Conservation (phyloP, 2,113 vertebrate genomes). For the Indicator indicator region DNA sequence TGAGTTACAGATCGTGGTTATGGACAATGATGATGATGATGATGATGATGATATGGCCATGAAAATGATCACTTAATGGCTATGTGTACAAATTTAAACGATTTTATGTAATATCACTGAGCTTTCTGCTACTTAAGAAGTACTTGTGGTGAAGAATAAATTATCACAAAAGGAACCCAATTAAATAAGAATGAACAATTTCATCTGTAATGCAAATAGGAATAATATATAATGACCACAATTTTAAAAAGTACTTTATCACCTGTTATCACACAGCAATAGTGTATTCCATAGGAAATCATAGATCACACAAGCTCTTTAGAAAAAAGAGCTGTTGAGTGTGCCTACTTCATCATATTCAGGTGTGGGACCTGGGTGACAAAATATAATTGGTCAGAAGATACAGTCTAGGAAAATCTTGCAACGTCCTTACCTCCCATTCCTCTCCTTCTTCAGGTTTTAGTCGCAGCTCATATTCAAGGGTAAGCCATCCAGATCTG, state of each 20-base stretch:
- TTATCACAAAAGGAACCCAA: not conserved
- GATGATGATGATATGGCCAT: not conserved
- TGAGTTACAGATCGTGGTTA: not conserved
- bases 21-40: not conserved
- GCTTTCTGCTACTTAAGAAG: not conserved
- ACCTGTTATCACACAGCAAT: not conserved
- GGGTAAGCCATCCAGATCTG: slow-evolving; percentile 90
- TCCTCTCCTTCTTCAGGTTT: slow-evolving; percentile 79
- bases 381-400: not conserved
- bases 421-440: slow-evolving; percentile 84
- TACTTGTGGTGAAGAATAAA: not conserved
- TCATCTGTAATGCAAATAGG: not conserved
- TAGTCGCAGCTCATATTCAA: slow-evolving; percentile 87
- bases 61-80: not conserved
- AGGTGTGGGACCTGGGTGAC: not conserved
- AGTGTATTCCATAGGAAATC: not conserved
- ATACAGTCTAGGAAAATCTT: not conserved
- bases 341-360: not conserved
- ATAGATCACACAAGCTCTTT: not conserved
- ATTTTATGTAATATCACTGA: not conserved
- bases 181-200: not conserved
- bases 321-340: not conserved
- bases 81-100: not conserved
- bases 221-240: not conserved
- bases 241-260: not conserved